Evolutionary conservation across 1,140 invertebrate genomes (phyloP).

Genomic region (Papilio machaon): DNA sequence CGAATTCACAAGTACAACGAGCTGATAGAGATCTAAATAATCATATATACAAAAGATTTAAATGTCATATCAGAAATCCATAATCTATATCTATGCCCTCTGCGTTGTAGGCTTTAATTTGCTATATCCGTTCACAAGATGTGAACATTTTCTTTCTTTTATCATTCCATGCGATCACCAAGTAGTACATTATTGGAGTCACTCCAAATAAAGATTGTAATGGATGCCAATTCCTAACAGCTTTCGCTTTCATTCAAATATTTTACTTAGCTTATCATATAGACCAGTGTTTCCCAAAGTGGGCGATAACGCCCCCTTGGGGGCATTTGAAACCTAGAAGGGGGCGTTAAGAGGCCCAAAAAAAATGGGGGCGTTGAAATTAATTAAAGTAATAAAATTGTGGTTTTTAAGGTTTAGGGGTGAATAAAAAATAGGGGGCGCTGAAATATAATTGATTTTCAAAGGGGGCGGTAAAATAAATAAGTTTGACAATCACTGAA

Average conservation of each 20-base stretch:
- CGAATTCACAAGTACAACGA: background rate
- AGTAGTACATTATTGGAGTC: constrained; percentile 16
- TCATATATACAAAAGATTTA: background rate
- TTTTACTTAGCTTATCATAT: constrained; percentile 30
- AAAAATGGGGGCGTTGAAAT: too few relatives aligned
- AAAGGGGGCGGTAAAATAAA: too few relatives aligned
- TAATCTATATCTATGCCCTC: background rate
- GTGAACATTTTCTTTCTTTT: background rate
- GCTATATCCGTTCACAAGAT: background rate
- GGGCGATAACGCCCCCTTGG: too few relatives aligned
- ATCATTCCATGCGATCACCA: background rate
- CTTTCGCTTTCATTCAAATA: constrained; percentile 26
- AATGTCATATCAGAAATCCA: background rate
- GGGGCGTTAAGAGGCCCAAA: too few relatives aligned
- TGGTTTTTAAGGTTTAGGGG: too few relatives aligned
- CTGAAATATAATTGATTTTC: too few relatives aligned
- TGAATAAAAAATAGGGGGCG: too few relatives aligned
- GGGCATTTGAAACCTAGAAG: too few relatives aligned
- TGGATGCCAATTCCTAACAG: constrained; percentile 30
- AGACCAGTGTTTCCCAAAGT: too few relatives aligned
- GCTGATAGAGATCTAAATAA: background rate
- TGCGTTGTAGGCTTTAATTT: background rate
- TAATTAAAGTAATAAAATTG: too few relatives aligned
- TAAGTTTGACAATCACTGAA: too few relatives aligned
- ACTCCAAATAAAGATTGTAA: constrained; percentile 29